Conservation (phyloP, 2,113 vertebrate genomes). For the Tyto alba region DNA sequence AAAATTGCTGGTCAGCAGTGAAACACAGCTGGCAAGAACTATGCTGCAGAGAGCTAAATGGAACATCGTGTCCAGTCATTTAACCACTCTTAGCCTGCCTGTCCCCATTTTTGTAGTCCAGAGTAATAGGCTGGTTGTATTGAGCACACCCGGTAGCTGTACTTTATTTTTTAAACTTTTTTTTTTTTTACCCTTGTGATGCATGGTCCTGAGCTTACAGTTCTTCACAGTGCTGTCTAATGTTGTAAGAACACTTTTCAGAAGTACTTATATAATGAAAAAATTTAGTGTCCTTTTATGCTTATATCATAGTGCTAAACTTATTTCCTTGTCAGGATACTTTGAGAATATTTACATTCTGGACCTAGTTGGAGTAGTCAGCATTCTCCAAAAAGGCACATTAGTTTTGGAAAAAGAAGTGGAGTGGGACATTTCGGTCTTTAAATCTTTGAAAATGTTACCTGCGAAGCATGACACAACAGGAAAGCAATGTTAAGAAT, state of each 20-base stretch:
- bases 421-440: neutral
- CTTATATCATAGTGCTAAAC: neutral
- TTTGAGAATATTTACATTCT: slow-evolving; percentile 26
- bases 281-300: neutral
- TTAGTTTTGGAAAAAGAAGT: slow-evolving; percentile 12
- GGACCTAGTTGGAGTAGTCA: slow-evolving; percentile 33
- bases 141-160: neutral
- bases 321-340: neutral
- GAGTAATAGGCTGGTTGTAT: neutral
- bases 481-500: neutral
- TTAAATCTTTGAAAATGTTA: slow-evolving; percentile 14
- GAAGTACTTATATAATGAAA: neutral
- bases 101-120: neutral
- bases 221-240: neutral
- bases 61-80: neutral
- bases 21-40: neutral
- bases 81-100: neutral
- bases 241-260: neutral
- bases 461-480: neutral
- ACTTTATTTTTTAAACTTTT: neutral
- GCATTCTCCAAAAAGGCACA: neutral
- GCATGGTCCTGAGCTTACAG: neutral
- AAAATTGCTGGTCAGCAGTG: neutral
- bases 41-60: neutral
- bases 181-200: neutral